A percentile compares a stretch with the other conserved stretches of the same genome.
Conservation (phyloP, 2,888 invertebrate genomes). For the Clusia tigrina region DNA sequence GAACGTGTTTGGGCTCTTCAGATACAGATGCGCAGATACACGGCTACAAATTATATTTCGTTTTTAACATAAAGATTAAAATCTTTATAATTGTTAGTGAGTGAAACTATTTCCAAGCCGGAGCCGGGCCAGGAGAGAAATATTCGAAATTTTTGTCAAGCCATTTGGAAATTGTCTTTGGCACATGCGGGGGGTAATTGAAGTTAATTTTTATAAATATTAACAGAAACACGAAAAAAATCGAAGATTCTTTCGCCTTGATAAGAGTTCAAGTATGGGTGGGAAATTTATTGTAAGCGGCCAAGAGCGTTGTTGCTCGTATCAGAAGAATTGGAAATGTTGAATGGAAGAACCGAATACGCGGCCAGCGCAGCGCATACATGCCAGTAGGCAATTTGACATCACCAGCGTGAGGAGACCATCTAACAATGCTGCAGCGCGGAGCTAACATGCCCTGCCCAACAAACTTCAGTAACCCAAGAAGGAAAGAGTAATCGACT, state of each 20-base stretch:
- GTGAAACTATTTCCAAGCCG: not conserved
- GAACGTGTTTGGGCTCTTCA: constrained; percentile 22
- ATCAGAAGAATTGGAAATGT: too few species aligned
- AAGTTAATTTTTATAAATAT: constrained; percentile 24
- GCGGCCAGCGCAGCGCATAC: too few species aligned
- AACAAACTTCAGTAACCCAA: too few species aligned
- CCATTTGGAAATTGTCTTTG: constrained; percentile 37
- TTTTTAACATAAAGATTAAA: constrained; percentile 61
- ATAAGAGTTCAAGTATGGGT: not conserved
- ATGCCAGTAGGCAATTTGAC: too few species aligned
- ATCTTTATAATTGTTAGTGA: constrained; percentile 58
- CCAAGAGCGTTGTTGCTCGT: not conserved
- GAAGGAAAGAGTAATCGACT: too few species aligned
- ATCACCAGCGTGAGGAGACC: too few species aligned
- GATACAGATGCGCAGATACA: constrained; percentile 25
- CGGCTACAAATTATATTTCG: constrained; percentile 56
- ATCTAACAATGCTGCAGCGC: too few species aligned
- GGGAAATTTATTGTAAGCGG: not conserved
- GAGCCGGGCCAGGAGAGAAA: constrained; percentile 42
- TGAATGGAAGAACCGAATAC: too few species aligned
- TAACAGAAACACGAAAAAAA: not conserved
- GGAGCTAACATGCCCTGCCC: too few species aligned
- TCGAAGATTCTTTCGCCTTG: not conserved
- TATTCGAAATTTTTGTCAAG: constrained; percentile 35
- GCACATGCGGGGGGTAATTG: constrained; percentile 59